A percentile compares a stretch with the other conserved stretches of the same genome.
phyloP scores from a whole-genome alignment of 2,797 vertebrate genomes.

The Momotus momota region DNA sequence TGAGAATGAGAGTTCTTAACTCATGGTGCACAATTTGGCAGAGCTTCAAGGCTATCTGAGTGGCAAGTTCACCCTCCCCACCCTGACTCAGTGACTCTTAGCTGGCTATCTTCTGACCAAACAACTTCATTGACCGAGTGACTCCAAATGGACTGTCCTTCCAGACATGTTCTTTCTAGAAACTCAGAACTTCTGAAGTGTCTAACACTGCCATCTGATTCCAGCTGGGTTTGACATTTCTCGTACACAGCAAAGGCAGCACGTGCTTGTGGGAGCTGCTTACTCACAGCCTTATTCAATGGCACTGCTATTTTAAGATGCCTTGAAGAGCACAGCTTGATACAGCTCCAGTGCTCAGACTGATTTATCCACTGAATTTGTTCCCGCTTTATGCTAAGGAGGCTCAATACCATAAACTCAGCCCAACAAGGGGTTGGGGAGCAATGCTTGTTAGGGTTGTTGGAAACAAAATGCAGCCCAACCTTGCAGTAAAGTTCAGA shows the following conservation, averaged over 20 bases:
- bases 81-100: neutral
- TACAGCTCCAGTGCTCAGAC: neutral
- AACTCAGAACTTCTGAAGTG: neutral
- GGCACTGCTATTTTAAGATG: constrained; percentile 22
- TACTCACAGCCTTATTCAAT: neutral
- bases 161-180: neutral
- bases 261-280: neutral
- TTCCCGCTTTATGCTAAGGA: neutral
- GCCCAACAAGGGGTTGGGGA: neutral
- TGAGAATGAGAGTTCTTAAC: neutral
- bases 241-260: neutral
- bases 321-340: neutral
- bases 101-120: neutral
- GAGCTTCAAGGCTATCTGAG: neutral
- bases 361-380: neutral
- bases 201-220: neutral
- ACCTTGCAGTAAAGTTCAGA: neutral
- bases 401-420: neutral
- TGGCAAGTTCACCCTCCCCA: neutral
- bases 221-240: neutral
- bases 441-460: neutral
- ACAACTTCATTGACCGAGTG: neutral
- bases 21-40: neutral
- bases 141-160: neutral
- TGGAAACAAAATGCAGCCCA: neutral